Evolutionary conservation across 53 echinoderm and acorn worm genomes (phyloP).

Genomic region (Actinopyga echinites): DNA sequence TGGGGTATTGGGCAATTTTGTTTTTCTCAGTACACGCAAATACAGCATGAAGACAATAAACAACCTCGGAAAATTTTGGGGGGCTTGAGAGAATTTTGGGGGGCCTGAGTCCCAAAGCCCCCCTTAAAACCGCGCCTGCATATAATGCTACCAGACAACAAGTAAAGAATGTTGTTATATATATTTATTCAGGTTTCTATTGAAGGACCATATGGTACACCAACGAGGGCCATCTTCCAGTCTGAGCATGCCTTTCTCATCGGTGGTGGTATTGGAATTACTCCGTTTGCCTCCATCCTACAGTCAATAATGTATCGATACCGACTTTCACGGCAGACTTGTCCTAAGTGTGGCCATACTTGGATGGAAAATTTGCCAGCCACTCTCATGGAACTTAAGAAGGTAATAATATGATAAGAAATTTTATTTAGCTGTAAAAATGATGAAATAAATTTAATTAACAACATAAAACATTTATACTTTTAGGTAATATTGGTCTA

Average conservation of each 20-base stretch:
- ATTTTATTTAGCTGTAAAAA: background rate
- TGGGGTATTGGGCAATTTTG: too few relatives aligned
- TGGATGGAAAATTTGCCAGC: constrained; percentile 53
- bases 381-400: constrained; percentile 21
- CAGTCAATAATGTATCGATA: constrained; percentile 64
- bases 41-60: too few relatives aligned
- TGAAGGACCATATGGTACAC: constrained; percentile 78
- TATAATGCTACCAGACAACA: too few relatives aligned
- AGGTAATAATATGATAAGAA: background rate
- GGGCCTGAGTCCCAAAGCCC: too few relatives aligned
- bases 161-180: too few relatives aligned
- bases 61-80: too few relatives aligned
- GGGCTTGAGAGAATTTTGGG: too few relatives aligned
- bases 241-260: constrained; percentile 76
- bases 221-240: constrained; percentile 61
- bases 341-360: constrained; percentile 56
- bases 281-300: constrained; percentile 77
- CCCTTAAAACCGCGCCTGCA: too few relatives aligned
- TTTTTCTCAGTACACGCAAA: too few relatives aligned
- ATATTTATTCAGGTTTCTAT: constrained; percentile 54
- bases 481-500: background rate
- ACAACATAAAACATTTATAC: background rate
- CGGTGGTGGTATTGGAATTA: constrained; percentile 80
- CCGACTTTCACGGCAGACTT: constrained; percentile 35
- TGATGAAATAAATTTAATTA: background rate